Conservation (phyloP, 2,113 vertebrate species). For the Puntigrus tetrazona region DNA sequence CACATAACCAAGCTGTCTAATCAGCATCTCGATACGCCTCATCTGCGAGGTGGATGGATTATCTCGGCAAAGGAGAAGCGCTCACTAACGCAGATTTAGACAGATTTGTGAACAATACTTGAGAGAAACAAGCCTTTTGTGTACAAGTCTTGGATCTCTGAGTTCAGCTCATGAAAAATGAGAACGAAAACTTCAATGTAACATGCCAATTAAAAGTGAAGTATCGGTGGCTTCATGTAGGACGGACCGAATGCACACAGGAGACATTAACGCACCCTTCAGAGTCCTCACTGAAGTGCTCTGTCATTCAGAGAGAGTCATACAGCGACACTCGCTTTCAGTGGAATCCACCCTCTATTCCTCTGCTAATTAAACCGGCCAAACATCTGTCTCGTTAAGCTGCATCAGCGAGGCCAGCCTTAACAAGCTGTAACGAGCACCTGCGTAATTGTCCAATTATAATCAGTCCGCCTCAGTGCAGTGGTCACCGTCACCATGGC, state of each 20-base stretch:
- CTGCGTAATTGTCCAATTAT: constrained; percentile 57
- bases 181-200: no score
- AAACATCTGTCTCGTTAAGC: constrained; percentile 33
- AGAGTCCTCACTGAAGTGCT: background rate
- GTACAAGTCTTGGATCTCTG: no score
- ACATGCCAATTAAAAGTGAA: background rate
- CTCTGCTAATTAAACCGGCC: constrained; percentile 28
- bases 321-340: background rate
- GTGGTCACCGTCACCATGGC: background rate
- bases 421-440: constrained; percentile 51
- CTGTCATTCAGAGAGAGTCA: background rate
- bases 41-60: no score
- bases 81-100: no score
- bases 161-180: no score
- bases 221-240: background rate
- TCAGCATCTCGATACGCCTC: no score
- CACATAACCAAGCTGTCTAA: no score
- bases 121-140: no score
- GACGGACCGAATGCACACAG: background rate
- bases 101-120: background rate
- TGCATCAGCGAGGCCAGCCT: constrained; percentile 11
- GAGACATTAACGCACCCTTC: background rate
- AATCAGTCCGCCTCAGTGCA: constrained; percentile 46
- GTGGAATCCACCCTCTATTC: background rate
- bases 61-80: no score